These are phyloP conservation scores for Lagodon rhomboides DNA, from an alignment of 2,797 vertebrate species.

Conservation along the genomic window DNA sequence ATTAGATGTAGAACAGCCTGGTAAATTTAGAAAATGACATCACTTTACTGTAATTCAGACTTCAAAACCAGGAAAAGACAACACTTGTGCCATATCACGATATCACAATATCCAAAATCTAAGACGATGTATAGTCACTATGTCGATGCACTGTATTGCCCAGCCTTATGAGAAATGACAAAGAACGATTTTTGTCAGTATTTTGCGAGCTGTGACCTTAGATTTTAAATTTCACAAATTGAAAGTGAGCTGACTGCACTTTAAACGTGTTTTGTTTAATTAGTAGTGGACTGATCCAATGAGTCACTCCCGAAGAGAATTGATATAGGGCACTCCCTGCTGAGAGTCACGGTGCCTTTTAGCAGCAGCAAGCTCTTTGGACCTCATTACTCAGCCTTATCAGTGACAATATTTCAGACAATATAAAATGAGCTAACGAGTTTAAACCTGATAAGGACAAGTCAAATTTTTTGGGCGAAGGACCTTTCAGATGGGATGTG, in stretches of 20 bases:
- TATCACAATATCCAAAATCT: too few species aligned
- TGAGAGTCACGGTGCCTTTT: slow-evolving; percentile 12
- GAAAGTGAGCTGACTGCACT: slow-evolving; percentile 21
- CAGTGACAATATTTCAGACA: slow-evolving; percentile 33
- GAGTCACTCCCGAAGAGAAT: slow-evolving; percentile 37
- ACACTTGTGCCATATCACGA: too few species aligned
- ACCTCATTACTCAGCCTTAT: slow-evolving; percentile 53
- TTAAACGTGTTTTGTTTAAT: slow-evolving; percentile 37
- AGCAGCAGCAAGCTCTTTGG: slow-evolving; percentile 43
- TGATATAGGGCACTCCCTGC: slow-evolving; percentile 25
- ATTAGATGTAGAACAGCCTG: not conserved
- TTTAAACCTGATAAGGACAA: slow-evolving; percentile 42
- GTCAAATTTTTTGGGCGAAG: slow-evolving; percentile 13
- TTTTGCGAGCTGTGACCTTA: not conserved
- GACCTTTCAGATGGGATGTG: slow-evolving; percentile 43
- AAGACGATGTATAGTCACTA: too few species aligned
- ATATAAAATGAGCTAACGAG: slow-evolving; percentile 37
- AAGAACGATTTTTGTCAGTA: not conserved
- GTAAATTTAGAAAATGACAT: too few species aligned
- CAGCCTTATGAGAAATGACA: not conserved
- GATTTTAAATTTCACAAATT: not conserved
- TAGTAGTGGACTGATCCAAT: slow-evolving; percentile 11
- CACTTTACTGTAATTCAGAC: too few species aligned
- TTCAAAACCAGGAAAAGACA: too few species aligned
- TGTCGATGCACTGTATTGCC: too few species aligned